A percentile compares a stretch with the other conserved stretches of the same genome.
These are phyloP conservation scores for Xerus rutilus DNA, from an alignment of 2,797 vertebrate species.

Conservation along the genomic window DNA sequence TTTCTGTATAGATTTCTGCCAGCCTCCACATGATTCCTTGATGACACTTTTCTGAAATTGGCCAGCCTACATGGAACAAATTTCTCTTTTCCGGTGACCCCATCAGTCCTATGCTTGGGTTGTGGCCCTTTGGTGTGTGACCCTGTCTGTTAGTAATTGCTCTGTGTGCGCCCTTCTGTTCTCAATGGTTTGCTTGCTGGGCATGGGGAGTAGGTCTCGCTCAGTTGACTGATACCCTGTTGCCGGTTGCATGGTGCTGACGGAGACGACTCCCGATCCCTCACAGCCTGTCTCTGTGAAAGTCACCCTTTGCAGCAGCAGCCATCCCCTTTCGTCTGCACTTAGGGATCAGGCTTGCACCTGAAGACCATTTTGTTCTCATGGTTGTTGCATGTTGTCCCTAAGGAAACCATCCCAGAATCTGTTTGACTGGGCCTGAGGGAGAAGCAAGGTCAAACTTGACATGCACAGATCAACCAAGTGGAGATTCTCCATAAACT, in stretches of 20 bases:
- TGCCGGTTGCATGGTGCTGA: rapidly evolving
- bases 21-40: background rate
- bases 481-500: background rate
- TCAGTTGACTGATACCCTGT: background rate
- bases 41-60: background rate
- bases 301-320: rapidly evolving
- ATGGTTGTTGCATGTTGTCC: background rate
- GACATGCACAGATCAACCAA: rapidly evolving
- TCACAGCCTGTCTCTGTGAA: rapidly evolving
- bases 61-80: rapidly evolving
- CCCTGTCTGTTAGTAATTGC: background rate
- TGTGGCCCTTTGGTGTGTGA: background rate
- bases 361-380: background rate
- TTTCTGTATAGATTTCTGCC: background rate
- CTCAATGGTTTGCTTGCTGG: background rate
- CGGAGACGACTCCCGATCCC: rapidly evolving
- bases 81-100: background rate
- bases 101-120: rapidly evolving
- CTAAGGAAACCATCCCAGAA: background rate
- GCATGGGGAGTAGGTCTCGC: background rate
- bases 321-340: background rate
- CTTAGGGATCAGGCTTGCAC: background rate
- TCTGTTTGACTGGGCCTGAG: background rate
- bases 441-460: background rate
- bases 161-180: background rate